phyloP scores from a whole-genome alignment of 1,140 invertebrate species.

The Pantala flavescens region DNA sequence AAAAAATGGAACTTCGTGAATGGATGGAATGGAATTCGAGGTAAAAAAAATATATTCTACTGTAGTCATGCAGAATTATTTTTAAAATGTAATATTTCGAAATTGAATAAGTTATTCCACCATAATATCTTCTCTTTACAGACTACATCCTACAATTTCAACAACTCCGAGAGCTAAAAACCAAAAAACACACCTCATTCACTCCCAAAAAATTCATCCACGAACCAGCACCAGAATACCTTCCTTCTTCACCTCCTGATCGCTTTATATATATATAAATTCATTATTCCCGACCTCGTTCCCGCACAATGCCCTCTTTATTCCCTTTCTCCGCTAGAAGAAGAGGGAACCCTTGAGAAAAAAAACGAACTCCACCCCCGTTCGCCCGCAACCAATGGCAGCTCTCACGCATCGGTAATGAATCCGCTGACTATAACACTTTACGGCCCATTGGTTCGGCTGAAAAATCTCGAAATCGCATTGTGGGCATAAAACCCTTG shows the following conservation, averaged over 20 bases:
- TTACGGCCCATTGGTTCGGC: background rate
- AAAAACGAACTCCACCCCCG: background rate
- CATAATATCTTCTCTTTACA: too few relatives aligned
- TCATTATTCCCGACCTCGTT: background rate
- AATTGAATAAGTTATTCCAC: too few relatives aligned
- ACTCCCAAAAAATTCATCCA: too few relatives aligned
- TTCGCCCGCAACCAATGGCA: background rate
- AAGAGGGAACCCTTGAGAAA: background rate
- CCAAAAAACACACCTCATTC: too few relatives aligned
- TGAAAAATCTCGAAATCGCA: slow-evolving; percentile 6
- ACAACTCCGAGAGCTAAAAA: too few relatives aligned
- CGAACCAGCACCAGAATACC: too few relatives aligned
- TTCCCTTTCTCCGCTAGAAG: background rate
- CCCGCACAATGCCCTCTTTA: background rate
- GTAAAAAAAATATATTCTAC: too few relatives aligned
- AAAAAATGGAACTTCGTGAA: too few relatives aligned
- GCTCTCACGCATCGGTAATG: background rate
- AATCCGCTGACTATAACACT: slow-evolving; percentile 3
- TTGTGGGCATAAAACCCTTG: background rate
- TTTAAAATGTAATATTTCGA: too few relatives aligned
- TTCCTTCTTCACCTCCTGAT: background rate
- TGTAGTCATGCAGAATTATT: too few relatives aligned
- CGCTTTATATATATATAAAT: background rate
- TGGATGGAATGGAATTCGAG: too few relatives aligned
- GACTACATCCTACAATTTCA: too few relatives aligned